Evolutionary conservation across 2,797 vertebrate species (phyloP).

Genomic region (Cyprinella venusta): DNA sequence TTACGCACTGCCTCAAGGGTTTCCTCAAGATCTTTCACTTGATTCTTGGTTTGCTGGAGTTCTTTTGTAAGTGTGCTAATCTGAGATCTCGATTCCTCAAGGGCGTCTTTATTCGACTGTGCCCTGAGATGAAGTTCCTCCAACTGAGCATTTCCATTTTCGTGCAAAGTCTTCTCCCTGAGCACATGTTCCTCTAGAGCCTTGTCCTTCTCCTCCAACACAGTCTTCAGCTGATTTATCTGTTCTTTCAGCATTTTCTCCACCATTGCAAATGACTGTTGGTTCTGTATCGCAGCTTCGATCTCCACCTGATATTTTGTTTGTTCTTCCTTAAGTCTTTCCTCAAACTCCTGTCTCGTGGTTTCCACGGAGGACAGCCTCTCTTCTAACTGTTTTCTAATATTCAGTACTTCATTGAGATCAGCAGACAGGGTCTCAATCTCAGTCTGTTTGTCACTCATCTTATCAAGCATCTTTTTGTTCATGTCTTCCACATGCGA

Average conservation of each 20-base stretch:
- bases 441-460: slow-evolving; percentile 90
- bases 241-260: slow-evolving; percentile 86
- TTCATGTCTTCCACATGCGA: slow-evolving; percentile 91
- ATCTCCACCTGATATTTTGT: slow-evolving; percentile 78
- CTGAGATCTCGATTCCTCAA: slow-evolving; percentile 71
- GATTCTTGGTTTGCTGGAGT: slow-evolving; percentile 73
- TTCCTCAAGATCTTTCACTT: slow-evolving; percentile 74
- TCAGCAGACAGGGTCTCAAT: slow-evolving; percentile 86
- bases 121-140: slow-evolving; percentile 74
- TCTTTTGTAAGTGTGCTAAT: slow-evolving; percentile 73
- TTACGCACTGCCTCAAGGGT: slow-evolving; percentile 75
- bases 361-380: slow-evolving; percentile 74
- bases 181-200: slow-evolving; percentile 73
- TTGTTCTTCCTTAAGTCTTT: slow-evolving; percentile 78
- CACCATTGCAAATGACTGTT: slow-evolving; percentile 76
- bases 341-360: slow-evolving; percentile 76
- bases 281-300: slow-evolving; percentile 77
- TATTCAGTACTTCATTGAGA: slow-evolving; percentile 80
- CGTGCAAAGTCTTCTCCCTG: slow-evolving; percentile 75
- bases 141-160: slow-evolving; percentile 73
- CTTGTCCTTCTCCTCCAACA: slow-evolving; percentile 84
- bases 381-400: slow-evolving; percentile 80
- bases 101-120: slow-evolving; percentile 75
- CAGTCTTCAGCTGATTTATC: slow-evolving; percentile 80
- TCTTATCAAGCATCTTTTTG: slow-evolving; percentile 88